Conservation (phyloP, 2,797 vertebrate genomes). For the Manis pentadactyla region DNA sequence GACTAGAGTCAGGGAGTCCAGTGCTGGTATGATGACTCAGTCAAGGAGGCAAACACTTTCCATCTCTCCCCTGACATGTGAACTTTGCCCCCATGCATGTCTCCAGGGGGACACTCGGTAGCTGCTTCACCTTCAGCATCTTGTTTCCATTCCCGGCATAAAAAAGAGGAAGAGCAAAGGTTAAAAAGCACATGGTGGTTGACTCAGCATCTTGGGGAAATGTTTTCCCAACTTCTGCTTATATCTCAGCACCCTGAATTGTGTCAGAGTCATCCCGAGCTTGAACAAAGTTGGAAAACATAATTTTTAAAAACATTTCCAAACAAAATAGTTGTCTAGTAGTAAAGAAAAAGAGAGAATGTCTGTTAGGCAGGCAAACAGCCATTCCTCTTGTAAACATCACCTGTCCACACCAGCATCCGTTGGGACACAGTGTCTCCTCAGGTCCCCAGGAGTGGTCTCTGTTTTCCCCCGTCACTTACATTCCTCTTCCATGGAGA, state of each 20-base stretch:
- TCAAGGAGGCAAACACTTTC: accelerated
- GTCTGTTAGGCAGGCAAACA: neutral
- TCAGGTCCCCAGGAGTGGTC: neutral
- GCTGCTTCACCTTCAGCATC: neutral
- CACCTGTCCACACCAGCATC: too few relatives aligned
- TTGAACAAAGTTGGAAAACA: neutral
- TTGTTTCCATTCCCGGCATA: neutral
- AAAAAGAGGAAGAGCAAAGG: neutral
- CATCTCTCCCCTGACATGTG: neutral
- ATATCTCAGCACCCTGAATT: neutral
- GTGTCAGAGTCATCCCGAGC: neutral
- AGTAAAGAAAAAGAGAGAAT: neutral
- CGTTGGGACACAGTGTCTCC: neutral
- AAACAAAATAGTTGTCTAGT: neutral
- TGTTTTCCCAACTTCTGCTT: neutral
- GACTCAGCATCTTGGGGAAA: neutral
- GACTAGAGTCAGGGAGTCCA: neutral
- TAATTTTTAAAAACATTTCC: neutral
- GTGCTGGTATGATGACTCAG: neutral
- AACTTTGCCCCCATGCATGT: neutral
- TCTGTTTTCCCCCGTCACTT: neutral
- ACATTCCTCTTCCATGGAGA: neutral
- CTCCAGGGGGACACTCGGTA: neutral
- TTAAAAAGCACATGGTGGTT: neutral
- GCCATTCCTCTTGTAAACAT: neutral